Percentiles rank a stretch among this genome's conserved stretches.
These are phyloP conservation scores for Sebastes schlegelii DNA, from an alignment of 2,113 vertebrate species.

Conservation along the genomic window DNA sequence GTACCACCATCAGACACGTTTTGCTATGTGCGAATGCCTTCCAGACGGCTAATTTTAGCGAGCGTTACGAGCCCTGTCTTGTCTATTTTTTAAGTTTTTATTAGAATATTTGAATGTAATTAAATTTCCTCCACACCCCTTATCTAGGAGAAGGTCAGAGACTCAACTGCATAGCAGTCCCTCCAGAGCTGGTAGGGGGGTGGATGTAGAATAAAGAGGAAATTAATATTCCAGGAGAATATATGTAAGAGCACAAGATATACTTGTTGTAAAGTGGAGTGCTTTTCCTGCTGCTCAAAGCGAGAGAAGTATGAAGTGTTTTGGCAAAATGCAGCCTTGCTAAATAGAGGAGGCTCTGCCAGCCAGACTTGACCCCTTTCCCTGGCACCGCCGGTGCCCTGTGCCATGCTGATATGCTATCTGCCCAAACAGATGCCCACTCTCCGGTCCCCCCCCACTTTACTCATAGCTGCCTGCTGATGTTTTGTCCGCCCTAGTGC, in stretches of 20 bases:
- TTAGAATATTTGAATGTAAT: conserved; percentile 48
- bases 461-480: conserved; percentile 59
- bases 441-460: conserved; percentile 33
- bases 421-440: conserved; percentile 72
- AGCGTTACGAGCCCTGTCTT: conserved; percentile 15
- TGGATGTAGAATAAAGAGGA: conserved; percentile 11
- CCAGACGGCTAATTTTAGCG: conserved; percentile 54
- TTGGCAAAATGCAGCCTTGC: conserved; percentile 43
- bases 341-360: conserved; percentile 57
- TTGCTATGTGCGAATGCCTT: conserved; percentile 41
- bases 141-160: conserved; percentile 29
- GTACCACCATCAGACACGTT: conserved; percentile 57
- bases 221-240: conserved; percentile 48
- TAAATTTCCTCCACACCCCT: conserved; percentile 5
- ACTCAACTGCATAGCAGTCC: conserved; percentile 11
- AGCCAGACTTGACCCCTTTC: conserved; percentile 63
- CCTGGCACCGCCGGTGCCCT: conserved; percentile 56
- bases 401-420: conserved; percentile 74
- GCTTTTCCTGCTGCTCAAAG: conserved; percentile 8
- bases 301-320: conserved; percentile 47
- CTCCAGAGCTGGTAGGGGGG: background rate
- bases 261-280: conserved; percentile 40
- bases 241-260: conserved; percentile 3
- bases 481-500: conserved; percentile 52
- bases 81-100: conserved; percentile 36